Percentiles rank a stretch among this genome's conserved stretches.
These are phyloP conservation scores for Lymantria dispar DNA, from an alignment of 2,888 invertebrate genomes.

Conservation along the genomic window DNA sequence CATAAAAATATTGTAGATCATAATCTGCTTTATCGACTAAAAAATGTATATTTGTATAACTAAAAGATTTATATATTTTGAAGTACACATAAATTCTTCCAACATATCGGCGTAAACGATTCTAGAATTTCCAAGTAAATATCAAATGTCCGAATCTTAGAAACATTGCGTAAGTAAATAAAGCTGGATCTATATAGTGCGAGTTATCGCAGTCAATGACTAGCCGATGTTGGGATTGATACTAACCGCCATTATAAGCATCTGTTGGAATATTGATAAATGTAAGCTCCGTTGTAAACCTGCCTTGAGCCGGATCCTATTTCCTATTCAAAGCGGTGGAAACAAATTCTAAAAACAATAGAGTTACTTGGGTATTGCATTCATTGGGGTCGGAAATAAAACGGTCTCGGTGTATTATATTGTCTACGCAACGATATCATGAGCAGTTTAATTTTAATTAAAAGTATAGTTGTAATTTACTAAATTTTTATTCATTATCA, in stretches of 20 bases:
- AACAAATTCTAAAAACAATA: slow-evolving; percentile 32
- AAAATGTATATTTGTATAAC: too few relatives aligned
- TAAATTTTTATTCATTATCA: too few relatives aligned
- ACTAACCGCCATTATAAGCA: slow-evolving; percentile 16
- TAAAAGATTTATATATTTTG: slow-evolving; percentile 5
- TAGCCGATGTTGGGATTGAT: slow-evolving; percentile 15
- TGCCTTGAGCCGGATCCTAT: slow-evolving; percentile 19
- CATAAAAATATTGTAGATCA: too few relatives aligned
- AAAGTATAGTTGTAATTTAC: slow-evolving; percentile 20
- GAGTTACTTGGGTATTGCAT: slow-evolving; percentile 18
- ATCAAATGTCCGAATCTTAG: slow-evolving; percentile 43
- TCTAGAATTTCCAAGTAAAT: slow-evolving; percentile 47
- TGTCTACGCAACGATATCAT: too few relatives aligned
- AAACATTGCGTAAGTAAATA: slow-evolving; percentile 42
- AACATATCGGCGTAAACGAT: slow-evolving; percentile 42
- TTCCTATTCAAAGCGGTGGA: slow-evolving; percentile 20
- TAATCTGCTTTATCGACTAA: too few relatives aligned
- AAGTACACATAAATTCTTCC: slow-evolving; percentile 20
- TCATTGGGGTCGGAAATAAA: slow-evolving; percentile 9
- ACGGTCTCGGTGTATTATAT: too few relatives aligned
- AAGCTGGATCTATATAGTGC: slow-evolving; percentile 43
- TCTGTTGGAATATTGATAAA: slow-evolving; percentile 16
- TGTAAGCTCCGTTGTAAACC: slow-evolving; percentile 29
- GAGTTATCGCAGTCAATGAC: slow-evolving; percentile 39
- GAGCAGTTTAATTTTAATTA: neutral